These are phyloP conservation scores for Montipora cactus DNA, from an alignment of 64 coral and sea anemone species.

Conservation along the genomic window DNA sequence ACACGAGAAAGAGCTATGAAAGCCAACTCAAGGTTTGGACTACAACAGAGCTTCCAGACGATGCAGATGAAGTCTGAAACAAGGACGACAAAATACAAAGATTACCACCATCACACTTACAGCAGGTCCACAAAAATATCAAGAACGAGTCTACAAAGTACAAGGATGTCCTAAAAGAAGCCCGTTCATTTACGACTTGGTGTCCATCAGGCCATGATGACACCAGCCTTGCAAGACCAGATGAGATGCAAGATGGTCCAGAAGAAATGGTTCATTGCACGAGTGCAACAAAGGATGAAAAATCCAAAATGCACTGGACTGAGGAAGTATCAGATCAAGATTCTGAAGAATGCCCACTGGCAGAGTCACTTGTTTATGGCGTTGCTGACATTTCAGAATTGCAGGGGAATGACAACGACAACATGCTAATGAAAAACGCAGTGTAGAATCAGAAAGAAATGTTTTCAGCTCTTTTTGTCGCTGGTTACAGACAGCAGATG, in stretches of 20 bases:
- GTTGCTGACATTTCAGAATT: not conserved
- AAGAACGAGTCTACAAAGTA: slow-evolving; percentile 2
- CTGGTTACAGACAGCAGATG: slow-evolving; percentile 56
- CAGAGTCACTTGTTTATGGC: not conserved
- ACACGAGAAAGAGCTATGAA: not conserved
- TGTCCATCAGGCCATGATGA: not conserved
- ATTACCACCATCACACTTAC: slow-evolving; percentile 32
- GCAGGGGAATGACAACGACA: not conserved
- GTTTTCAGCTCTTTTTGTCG: not conserved
- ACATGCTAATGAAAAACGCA: too few relatives aligned
- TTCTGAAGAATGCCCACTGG: not conserved
- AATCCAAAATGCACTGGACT: not conserved
- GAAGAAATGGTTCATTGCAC: not conserved
- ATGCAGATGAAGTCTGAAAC: not conserved
- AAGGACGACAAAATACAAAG: not conserved
- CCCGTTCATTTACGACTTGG: not conserved
- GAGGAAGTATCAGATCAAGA: not conserved
- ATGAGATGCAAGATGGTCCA: not conserved
- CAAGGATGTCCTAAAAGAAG: not conserved
- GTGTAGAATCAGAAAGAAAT: too few relatives aligned
- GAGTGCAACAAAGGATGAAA: not conserved
- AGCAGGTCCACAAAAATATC: slow-evolving; percentile 31
- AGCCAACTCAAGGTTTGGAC: not conserved
- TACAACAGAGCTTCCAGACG: not conserved
- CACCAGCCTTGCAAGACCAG: not conserved